These are phyloP conservation scores for Lumbricus terrestris DNA, from an alignment of 2,888 invertebrate genomes.

Conservation along the genomic window DNA sequence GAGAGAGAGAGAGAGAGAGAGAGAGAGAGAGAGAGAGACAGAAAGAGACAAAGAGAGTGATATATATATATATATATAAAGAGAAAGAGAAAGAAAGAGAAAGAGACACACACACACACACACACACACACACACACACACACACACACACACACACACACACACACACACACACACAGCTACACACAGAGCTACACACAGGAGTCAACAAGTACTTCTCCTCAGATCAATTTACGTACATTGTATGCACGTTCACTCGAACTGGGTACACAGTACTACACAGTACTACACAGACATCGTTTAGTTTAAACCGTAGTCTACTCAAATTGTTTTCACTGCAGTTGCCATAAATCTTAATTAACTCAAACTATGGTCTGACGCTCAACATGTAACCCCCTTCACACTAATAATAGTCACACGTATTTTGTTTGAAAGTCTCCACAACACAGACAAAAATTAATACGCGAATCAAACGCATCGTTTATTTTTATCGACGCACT, in stretches of 20 bases:
- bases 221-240: too few species aligned
- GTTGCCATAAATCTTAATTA: neutral
- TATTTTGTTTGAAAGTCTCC: neutral
- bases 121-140: too few species aligned
- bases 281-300: neutral
- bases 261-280: too few species aligned
- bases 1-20: neutral
- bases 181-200: too few species aligned
- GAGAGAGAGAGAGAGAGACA: neutral
- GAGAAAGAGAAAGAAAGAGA: neutral
- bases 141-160: too few species aligned
- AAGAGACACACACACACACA: too few species aligned
- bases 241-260: too few species aligned
- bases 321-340: too few species aligned
- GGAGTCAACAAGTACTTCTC: too few species aligned
- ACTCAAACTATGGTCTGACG: too few species aligned
- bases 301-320: neutral
- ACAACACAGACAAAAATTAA: neutral
- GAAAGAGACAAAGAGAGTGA: neutral
- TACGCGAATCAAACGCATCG: neutral
- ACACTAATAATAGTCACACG: neutral
- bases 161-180: too few species aligned
- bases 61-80: neutral
- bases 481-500: neutral
- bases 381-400: too few species aligned